Percentiles rank a stretch among this genome's conserved stretches.
phyloP scores from a whole-genome alignment of 2,888 invertebrate genomes.

The Barypeithes pellucidus region DNA sequence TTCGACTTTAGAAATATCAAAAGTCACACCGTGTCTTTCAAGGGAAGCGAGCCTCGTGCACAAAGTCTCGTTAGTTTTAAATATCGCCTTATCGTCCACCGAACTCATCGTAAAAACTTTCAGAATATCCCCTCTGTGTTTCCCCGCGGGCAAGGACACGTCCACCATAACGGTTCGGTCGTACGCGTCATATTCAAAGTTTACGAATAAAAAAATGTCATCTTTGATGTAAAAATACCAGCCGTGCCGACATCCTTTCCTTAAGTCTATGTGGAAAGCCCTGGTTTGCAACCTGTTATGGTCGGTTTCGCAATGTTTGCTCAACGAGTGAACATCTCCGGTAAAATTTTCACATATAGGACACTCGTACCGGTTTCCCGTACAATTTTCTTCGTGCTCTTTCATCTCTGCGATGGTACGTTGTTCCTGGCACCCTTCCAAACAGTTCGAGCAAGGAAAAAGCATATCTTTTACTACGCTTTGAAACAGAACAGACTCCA shows the following conservation, averaged over 20 bases:
- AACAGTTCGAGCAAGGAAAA: slow-evolving; percentile 13
- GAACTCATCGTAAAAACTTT: not conserved
- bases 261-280: not conserved
- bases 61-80: not conserved
- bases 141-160: not conserved
- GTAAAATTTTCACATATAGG: slow-evolving; percentile 2
- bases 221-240: not conserved
- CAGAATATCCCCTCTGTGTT: not conserved
- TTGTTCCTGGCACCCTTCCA: slow-evolving; percentile 15
- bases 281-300: not conserved
- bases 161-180: not conserved
- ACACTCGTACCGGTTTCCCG: not conserved
- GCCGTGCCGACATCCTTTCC: not conserved
- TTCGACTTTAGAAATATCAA: not conserved
- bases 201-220: not conserved
- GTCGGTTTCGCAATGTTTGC: not conserved
- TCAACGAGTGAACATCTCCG: not conserved
- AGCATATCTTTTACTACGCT: not conserved
- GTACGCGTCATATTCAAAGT: not conserved
- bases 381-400: slow-evolving; percentile 25
- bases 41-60: not conserved
- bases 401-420: not conserved
- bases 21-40: too few species aligned
- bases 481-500: not conserved
- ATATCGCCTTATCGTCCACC: not conserved